Percentiles rank a stretch among this genome's conserved stretches.
phyloP scores from a whole-genome alignment of 2,113 vertebrate genomes.

The Lampris megalopsis region DNA sequence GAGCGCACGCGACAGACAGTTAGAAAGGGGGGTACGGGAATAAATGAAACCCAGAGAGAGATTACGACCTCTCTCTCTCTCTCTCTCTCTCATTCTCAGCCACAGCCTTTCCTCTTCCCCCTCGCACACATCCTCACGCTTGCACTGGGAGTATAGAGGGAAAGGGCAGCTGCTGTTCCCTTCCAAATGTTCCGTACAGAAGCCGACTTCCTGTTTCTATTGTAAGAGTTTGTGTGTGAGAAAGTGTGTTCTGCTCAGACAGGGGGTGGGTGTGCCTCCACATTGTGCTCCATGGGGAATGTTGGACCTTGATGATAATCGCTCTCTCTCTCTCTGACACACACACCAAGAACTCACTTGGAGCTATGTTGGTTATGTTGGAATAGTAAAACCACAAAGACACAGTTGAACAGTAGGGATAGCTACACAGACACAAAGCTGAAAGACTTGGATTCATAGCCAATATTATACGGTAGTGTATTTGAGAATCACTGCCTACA shows the following conservation, averaged over 20 bases:
- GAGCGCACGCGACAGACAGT: too few relatives aligned
- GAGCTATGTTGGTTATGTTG: constrained; percentile 26
- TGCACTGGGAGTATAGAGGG: constrained; percentile 43
- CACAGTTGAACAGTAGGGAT: constrained; percentile 11
- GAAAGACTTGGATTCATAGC: background rate
- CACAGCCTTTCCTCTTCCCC: background rate
- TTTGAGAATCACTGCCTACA: background rate
- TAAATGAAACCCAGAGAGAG: background rate
- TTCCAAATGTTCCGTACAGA: constrained; percentile 62
- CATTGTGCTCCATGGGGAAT: constrained; percentile 54
- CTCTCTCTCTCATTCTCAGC: constrained; percentile 1
- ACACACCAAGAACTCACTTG: constrained; percentile 12
- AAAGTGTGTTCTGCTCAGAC: constrained; percentile 25
- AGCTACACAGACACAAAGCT: background rate
- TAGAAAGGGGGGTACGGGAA: too few relatives aligned
- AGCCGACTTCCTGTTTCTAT: constrained; percentile 74
- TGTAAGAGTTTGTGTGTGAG: constrained; percentile 51
- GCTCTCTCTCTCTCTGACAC: background rate
- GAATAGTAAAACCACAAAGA: background rate
- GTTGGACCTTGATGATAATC: constrained; percentile 53
- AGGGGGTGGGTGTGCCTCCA: constrained; percentile 61
- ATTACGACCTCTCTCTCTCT: constrained; percentile 9
- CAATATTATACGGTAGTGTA: background rate
- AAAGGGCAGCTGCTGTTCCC: constrained; percentile 72
- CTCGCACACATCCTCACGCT: constrained; percentile 7